Evolutionary conservation across 2,797 vertebrate genomes (phyloP), one percentile per base, ranked within the genome.

Genomic region (Sebastes trivittatus): DNA sequence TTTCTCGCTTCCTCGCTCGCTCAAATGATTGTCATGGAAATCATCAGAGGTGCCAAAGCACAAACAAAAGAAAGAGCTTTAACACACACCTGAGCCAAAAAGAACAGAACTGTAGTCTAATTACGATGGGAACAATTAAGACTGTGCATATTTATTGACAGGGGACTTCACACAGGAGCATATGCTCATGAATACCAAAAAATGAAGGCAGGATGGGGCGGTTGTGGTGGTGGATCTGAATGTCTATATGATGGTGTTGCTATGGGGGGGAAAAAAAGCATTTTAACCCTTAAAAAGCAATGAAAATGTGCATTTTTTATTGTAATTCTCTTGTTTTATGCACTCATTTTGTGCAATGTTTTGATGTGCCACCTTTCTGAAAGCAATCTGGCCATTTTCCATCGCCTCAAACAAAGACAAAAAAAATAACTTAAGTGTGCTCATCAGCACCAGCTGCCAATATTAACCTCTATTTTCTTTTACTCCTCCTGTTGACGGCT

Each of bases 11-110:
- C 69, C 88, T 87, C 63, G 27, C 90, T 90, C 83, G 54, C 87
- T 89, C 92, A 86, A 89, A 93, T 82, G 86, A 94, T 95, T 95
- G 93, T 94, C 93, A 95, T 95, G 94, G 93, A 94, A 94, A 95
- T 95, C 91, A 93, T 93, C 89, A 87, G 90, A 94, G 88, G 91
- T 94, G 92, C 94, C 94, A 94, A 94, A 91, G 70, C 77, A 27
- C 88, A 92, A 88, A 94, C 93, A 94, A 94, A 94, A 93, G 93
- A 91, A 93, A 87, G 75, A 78, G 85, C 88, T 90, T 89, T 81
- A 91, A 93, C 88, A 78, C 87, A 90, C 92, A 95, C 92, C 92
- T 93, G 93, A 92, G 93, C 93, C 92, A 94, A 95, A 94, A 93
- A 92, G 92, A 90, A 94, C 93, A 92, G 90, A 94, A 95, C 90